Conservation (phyloP, 2,113 vertebrate genomes). For the Pelodiscus sinensis region DNA sequence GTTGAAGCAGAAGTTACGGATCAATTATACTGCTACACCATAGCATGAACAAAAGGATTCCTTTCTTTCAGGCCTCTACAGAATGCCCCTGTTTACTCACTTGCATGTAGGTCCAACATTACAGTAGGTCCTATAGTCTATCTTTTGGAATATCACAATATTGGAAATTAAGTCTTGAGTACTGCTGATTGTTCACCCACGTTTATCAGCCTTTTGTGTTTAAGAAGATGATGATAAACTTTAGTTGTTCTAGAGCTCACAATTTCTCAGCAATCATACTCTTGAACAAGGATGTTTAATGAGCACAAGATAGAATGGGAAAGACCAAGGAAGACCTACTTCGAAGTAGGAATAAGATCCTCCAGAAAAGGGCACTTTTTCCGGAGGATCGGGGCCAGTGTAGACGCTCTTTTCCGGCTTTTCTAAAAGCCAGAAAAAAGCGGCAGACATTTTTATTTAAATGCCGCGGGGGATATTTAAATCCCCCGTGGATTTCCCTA, state of each 20-base stretch:
- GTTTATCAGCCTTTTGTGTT: fast-evolving
- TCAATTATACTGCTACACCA: fast-evolving
- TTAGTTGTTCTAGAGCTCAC: neutral
- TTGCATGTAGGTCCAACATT: neutral
- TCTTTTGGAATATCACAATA: fast-evolving
- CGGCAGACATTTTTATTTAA: no score
- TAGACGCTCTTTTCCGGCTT: no score
- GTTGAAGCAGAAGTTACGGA: neutral
- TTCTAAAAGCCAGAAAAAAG: no score
- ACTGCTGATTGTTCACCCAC: neutral
- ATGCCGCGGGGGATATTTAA: no score
- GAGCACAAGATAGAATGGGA: neutral
- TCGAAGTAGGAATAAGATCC: no score
- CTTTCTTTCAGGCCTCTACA: neutral
- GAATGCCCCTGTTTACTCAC: neutral
- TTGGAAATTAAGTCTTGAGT: neutral
- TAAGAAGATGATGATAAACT: neutral
- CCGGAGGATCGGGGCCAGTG: no score
- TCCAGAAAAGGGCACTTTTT: no score
- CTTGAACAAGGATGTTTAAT: neutral
- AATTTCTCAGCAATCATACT: neutral
- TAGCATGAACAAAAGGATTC: neutral
- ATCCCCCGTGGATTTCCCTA: no score
- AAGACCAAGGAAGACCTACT: neutral
- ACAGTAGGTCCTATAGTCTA: neutral